Evolutionary conservation across 2,797 vertebrate genomes (phyloP).

Genomic region (Salmo trutta): DNA sequence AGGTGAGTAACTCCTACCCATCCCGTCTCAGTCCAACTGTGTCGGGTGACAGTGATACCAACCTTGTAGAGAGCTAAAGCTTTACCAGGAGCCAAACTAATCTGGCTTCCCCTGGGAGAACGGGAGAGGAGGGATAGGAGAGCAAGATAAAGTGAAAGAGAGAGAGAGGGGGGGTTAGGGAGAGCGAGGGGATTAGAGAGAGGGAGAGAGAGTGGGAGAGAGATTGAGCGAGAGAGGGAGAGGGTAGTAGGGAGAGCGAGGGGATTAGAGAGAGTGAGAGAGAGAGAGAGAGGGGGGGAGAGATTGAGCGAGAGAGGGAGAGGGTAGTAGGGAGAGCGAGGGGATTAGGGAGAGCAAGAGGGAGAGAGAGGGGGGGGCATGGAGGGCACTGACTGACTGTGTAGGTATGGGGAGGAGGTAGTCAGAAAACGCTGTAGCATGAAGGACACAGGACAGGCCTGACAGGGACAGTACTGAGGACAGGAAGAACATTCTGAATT

Average conservation of each 20-base stretch:
- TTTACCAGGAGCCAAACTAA: no score
- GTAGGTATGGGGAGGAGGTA: not conserved
- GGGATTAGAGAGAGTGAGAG: not conserved
- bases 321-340: not conserved
- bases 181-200: not conserved
- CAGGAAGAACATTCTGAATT: slow-evolving; percentile 8
- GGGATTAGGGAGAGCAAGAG: not conserved
- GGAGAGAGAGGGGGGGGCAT: not conserved
- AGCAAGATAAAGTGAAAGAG: no score
- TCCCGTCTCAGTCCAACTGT: no score
- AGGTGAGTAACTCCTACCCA: no score
- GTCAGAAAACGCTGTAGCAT: not conserved
- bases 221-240: no score
- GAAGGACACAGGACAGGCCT: slow-evolving; percentile 33
- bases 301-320: no score
- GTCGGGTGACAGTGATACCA: no score
- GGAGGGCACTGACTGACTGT: not conserved
- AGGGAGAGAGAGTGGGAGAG: not conserved
- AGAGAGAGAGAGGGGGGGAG: not conserved
- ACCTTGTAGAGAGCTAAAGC: no score
- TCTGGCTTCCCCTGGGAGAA: no score
- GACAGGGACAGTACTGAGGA: not conserved
- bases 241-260: not conserved
- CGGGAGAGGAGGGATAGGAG: no score
- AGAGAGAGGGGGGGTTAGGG: no score